Conservation (phyloP, 2,113 vertebrate species). For the Mellivora capensis region DNA sequence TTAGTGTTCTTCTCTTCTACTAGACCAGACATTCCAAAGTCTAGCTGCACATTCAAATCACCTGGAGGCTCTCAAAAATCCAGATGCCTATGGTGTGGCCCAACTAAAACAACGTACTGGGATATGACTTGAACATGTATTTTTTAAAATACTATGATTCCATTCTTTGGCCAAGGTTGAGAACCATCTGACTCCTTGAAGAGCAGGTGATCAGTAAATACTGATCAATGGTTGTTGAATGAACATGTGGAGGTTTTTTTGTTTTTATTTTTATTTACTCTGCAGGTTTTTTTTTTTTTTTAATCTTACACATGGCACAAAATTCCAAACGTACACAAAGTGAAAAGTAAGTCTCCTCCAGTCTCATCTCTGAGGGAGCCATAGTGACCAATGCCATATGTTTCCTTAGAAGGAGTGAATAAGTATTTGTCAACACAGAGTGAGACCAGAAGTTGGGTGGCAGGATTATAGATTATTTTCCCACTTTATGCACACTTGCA, state of each 20-base stretch:
- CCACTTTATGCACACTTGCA: neutral
- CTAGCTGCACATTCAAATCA: neutral
- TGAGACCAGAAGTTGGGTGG: neutral
- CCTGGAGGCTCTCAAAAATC: neutral
- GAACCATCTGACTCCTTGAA: neutral
- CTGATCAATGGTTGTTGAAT: neutral
- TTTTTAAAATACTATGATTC: neutral
- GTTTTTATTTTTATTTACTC: neutral
- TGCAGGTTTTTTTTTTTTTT: neutral
- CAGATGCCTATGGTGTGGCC: neutral
- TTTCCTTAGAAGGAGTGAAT: neutral
- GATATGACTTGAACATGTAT: neutral
- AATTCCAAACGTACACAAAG: conserved; percentile 10
- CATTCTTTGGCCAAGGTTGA: neutral
- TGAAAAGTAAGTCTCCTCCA: neutral
- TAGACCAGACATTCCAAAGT: neutral
- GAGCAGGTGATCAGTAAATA: neutral
- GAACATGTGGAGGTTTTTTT: too few species aligned
- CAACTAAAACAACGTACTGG: neutral
- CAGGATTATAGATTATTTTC: neutral
- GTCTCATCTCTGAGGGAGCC: neutral
- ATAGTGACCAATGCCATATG: neutral
- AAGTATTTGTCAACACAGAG: neutral
- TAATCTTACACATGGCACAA: neutral
- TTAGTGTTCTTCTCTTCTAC: neutral